Conservation (phyloP, 2,888 invertebrate genomes). For the Phytoseiulus persimilis region DNA sequence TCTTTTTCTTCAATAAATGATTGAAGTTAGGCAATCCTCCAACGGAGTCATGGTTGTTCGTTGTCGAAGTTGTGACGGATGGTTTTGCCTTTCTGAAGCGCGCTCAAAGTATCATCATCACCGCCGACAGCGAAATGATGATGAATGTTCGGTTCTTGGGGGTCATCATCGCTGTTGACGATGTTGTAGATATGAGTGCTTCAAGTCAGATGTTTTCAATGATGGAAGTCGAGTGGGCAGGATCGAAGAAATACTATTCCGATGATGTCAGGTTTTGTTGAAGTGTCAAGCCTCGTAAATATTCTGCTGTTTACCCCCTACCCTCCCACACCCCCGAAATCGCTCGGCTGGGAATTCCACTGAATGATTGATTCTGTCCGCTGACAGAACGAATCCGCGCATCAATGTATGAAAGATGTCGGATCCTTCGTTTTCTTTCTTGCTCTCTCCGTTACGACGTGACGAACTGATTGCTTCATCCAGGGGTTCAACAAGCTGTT, state of each 20-base stretch:
- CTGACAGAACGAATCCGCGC: too few relatives aligned
- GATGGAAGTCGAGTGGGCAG: background rate
- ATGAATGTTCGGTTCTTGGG: background rate
- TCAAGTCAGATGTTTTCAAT: background rate
- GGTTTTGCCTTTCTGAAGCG: background rate
- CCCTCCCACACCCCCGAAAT: too few relatives aligned
- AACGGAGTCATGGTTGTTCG: background rate
- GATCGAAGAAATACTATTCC: constrained; percentile 39
- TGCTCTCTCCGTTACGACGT: too few relatives aligned
- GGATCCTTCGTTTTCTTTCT: too few relatives aligned
- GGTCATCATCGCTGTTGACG: background rate
- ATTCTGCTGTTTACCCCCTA: background rate
- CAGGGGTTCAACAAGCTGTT: too few relatives aligned
- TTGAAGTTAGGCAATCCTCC: background rate
- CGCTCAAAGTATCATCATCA: background rate
- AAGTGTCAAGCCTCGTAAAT: background rate
- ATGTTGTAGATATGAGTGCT: background rate
- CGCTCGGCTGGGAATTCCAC: too few relatives aligned
- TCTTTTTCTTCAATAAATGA: background rate
- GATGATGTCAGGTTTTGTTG: constrained; percentile 31
- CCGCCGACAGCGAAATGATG: background rate
- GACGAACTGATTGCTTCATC: too few relatives aligned
- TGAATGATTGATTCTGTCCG: background rate
- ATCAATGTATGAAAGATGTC: too few relatives aligned
- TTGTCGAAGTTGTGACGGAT: background rate